Percentiles rank a stretch among this genome's conserved stretches.
Evolutionary conservation across 2,113 vertebrate species (phyloP).

Genomic region (Desmodus rotundus): DNA sequence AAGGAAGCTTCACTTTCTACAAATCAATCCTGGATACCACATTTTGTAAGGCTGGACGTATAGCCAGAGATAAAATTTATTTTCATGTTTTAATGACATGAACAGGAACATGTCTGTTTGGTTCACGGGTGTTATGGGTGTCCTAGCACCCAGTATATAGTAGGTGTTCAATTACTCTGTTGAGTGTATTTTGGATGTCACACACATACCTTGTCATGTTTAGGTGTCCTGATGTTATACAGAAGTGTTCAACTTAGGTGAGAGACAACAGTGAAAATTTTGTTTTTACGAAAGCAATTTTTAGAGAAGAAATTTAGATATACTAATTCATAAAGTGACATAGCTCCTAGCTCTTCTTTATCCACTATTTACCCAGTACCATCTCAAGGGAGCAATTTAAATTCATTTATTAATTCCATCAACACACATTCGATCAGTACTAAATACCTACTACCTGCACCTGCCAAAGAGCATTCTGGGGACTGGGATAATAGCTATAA

Average conservation of each 20-base stretch:
- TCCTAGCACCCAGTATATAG: background rate
- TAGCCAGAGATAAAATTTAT: background rate
- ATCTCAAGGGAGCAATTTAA: background rate
- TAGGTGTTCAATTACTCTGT: background rate
- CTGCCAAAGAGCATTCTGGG: background rate
- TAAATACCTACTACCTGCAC: background rate
- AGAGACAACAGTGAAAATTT: background rate
- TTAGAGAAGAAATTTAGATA: background rate
- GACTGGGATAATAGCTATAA: background rate
- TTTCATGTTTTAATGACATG: background rate
- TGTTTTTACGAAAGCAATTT: conserved; percentile 20
- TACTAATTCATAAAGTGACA: background rate
- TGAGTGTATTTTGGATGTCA: background rate
- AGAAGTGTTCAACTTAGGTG: background rate
- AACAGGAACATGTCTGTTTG: background rate
- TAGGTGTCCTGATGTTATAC: background rate
- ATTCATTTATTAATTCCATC: background rate
- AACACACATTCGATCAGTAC: background rate
- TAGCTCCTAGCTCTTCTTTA: background rate
- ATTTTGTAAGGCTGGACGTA: background rate
- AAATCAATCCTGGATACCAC: background rate
- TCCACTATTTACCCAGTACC: background rate
- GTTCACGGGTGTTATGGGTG: background rate
- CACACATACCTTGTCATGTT: background rate
- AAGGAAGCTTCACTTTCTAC: background rate